Percentiles rank a stretch among this genome's conserved stretches.
phyloP scores from a whole-genome alignment of 1,140 invertebrate genomes.

The Drosophila seguyi region DNA sequence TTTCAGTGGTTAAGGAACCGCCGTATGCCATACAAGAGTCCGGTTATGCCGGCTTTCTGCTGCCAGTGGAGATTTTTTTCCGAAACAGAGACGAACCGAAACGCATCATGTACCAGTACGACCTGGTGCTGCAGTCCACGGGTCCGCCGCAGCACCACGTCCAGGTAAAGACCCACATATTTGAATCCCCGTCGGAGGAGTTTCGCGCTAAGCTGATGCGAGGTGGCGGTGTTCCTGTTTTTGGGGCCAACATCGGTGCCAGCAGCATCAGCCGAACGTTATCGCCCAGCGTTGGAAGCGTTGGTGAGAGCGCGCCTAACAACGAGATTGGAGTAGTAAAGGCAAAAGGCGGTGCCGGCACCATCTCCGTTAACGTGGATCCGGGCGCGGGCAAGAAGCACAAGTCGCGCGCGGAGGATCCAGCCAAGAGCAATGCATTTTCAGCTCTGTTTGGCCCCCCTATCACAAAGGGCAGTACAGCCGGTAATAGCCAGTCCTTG shows the following conservation, averaged over 20 bases:
- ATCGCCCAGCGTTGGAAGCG: constrained; percentile 53
- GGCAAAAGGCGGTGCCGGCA: constrained; percentile 87
- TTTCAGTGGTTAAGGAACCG: constrained; percentile 94
- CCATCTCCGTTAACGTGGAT: constrained; percentile 41
- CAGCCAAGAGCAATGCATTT: constrained; percentile 89
- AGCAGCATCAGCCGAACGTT: constrained; percentile 53
- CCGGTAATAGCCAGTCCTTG: constrained; percentile 10
- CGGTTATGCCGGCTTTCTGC: constrained; percentile 96
- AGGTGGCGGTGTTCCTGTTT: constrained; percentile 90
- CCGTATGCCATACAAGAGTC: constrained; percentile 96
- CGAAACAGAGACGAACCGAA: constrained; percentile 96
- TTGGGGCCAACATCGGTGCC: constrained; percentile 51
- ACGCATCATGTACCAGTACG: constrained; percentile 94
- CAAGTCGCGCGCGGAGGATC: constrained; percentile 86
- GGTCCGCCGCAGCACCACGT: constrained; percentile 90
- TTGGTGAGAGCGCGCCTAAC: constrained; percentile 13
- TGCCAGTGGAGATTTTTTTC: constrained; percentile 96
- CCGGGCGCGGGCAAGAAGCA: constrained; percentile 88
- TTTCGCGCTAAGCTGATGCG: constrained; percentile 94
- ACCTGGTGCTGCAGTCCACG: constrained; percentile 91
- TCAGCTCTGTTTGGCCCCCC: constrained; percentile 92
- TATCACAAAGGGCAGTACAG: constrained; percentile 88
- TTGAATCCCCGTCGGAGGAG: constrained; percentile 93
- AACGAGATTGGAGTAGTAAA: constrained; percentile 86
- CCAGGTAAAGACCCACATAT: constrained; percentile 86